These are phyloP conservation scores for Cantharis nigra DNA, from an alignment of 2,888 invertebrate species.

Conservation along the genomic window DNA sequence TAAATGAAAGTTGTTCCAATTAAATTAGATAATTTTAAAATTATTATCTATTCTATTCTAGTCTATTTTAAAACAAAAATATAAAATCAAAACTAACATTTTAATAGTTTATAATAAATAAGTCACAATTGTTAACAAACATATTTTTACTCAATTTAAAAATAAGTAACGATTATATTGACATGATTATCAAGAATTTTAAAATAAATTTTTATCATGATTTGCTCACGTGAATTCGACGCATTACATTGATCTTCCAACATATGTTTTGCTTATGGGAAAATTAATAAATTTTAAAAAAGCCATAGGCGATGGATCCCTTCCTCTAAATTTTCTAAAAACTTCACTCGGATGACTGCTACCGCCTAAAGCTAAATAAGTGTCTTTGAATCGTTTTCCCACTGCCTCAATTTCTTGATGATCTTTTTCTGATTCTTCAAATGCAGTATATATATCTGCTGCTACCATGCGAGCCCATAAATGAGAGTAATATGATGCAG, in stretches of 20 bases:
- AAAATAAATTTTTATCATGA: background rate
- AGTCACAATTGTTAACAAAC: background rate
- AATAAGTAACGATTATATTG: background rate
- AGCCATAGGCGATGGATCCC: constrained; percentile 88
- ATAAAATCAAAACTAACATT: background rate
- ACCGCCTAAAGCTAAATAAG: constrained; percentile 83
- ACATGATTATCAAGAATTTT: background rate
- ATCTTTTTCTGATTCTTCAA: constrained; percentile 68
- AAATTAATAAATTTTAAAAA: constrained; percentile 69
- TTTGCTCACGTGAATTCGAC: background rate
- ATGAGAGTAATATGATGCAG: constrained; percentile 83
- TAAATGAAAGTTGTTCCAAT: background rate
- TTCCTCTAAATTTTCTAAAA: constrained; percentile 87
- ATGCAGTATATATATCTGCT: constrained; percentile 87
- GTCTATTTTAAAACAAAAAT: background rate
- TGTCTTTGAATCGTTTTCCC: constrained; percentile 76
- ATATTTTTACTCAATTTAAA: background rate
- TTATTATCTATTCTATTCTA: too few relatives aligned
- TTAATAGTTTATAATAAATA: background rate
- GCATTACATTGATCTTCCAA: background rate
- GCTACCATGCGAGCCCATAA: constrained; percentile 89
- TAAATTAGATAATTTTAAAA: background rate
- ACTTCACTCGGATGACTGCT: constrained; percentile 81
- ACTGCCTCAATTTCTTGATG: constrained; percentile 62
- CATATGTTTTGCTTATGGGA: background rate